Base-by-base conservation (phyloP, 1,140 invertebrate genomes). In the Scylla paramamosain region DNA sequence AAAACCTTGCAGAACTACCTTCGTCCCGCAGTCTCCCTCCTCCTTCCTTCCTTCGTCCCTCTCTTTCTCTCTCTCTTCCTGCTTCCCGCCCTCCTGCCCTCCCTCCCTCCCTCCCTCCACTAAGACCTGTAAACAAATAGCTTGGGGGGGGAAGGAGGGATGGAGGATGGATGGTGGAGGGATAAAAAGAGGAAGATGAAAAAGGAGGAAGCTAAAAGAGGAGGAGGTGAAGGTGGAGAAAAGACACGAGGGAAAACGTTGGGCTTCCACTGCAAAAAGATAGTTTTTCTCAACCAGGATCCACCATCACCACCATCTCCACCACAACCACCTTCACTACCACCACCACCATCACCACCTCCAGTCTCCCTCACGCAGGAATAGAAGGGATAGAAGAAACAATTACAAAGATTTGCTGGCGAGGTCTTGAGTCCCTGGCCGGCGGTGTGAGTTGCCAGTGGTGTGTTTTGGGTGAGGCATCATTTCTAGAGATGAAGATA, bases 321-420 rank as follows among this genome's bases (percentile, higher is more conserved):
- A 59, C 52, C 52, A 59, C 52, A 59, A 12, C 3, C 52, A 59
- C 52, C 52, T 14, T 20, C 52, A 59, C 67, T 1, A 77, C 8
- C 67, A 77, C 67, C 16, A 59, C 16, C 67, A 77, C 67, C 25
- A 77, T n/a, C 25, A n/a, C 25, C 20, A 20, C 20, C 67, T 4
- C 52, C 52, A 59, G 52, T 39, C 39, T 39, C 39, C 39, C 39
- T 39, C 39, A 39, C 39, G 39, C 39, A 39, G 52, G 52, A 59
- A 59, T 14, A 59, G 25, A 77, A 77, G 67, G 45, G 31, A 90
- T 20, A 46, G 10, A 90, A 46, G 45, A 90, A 46, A 48, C 88
- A 90, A 90, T 90, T 90, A 90, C 88, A 90, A n/a, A 46, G 39
- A 31, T 90, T 48, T 48, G 88, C 20, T 46, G 48, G 88, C 39